Evolutionary conservation across 2,888 invertebrate species (phyloP), one percentile per base, ranked within the genome.

Genomic region (Dasypolia templi): DNA sequence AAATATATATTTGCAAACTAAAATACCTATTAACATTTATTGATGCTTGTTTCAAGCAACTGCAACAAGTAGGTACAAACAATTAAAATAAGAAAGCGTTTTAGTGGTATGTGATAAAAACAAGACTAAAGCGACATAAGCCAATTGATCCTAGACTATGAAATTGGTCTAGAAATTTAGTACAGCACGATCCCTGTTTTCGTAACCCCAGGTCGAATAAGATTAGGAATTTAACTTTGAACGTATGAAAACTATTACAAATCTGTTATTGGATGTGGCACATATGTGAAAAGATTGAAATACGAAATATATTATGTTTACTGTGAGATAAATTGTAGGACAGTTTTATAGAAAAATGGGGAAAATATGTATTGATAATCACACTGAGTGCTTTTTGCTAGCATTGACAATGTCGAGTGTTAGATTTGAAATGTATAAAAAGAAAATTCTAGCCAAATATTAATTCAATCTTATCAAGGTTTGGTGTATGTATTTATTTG

Each of bases 171-270:
- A 49, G 64, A 66, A 79, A 84, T 82, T 77, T 74, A 64, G 75
- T 74, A 63, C 22, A 72, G 32, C 11, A 65, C 55, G 59, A 70
- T 46, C 65, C 69, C 65, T 77, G 72, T 71, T 77, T 77, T 68
- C 75, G 35, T 72, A 68, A 63, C 56, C 62, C 63, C 69, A 72
- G 42, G 66, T 74, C 70, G 56, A 71, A 79, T 86, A 70, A 74
- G 63, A 74, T 73, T 79, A 49, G 66, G 61, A 73, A 86, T 82
- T 86, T 72, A 84, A 80, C 78, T 84, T 84, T 86, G 80, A 82
- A 76, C 73, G 42, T 76, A 72, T 76, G 85, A 72, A 74, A 75
- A 71, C 59, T 75, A 79, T 77, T 69, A 79, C 74, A 80, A 79
- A 84, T 81, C 56, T 59, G 75, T 82, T 86, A 78, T 82, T 82